These are phyloP conservation scores for Platorchestia sp. DNA, from an alignment of 1,140 invertebrate genomes.

Conservation along the genomic window DNA sequence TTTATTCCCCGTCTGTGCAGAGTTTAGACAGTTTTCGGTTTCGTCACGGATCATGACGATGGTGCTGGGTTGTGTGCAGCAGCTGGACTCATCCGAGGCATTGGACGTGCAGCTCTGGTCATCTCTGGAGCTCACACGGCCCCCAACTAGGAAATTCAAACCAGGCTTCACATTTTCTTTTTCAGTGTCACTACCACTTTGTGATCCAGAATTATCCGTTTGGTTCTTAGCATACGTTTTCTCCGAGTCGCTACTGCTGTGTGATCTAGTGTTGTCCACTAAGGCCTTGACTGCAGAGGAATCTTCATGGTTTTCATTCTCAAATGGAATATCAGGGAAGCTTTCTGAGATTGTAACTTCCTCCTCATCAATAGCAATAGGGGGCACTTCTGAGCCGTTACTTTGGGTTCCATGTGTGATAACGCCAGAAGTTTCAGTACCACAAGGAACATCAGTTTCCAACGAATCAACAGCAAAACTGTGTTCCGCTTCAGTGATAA, in stretches of 20 bases:
- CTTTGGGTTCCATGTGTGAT: conserved; percentile 34
- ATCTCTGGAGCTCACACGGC: not conserved
- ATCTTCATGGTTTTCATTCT: conserved; percentile 30
- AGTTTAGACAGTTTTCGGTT: not conserved
- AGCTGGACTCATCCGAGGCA: conserved; percentile 29
- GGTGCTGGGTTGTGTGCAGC: conserved; percentile 36
- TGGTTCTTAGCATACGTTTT: not conserved
- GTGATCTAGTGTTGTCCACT: not conserved
- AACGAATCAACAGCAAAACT: conserved; percentile 33
- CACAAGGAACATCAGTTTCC: conserved; percentile 13
- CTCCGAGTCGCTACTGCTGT: not conserved
- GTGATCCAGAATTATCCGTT: not conserved
- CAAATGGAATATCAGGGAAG: conserved; percentile 53
- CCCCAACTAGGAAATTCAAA: conserved; percentile 3
- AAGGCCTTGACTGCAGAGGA: not conserved
- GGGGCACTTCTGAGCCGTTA: not conserved
- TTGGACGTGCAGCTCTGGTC: conserved; percentile 29
- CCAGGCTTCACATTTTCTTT: not conserved
- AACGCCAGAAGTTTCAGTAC: conserved; percentile 26
- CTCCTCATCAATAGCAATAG: not conserved
- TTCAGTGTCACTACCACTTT: not conserved
- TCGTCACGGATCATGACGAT: conserved; percentile 24
- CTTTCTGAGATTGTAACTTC: conserved; percentile 40
- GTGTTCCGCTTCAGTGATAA: not conserved
- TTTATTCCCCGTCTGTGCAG: not conserved